Base-by-base conservation (phyloP, 2,888 invertebrate species). In the Digitonthophagus gazella region DNA sequence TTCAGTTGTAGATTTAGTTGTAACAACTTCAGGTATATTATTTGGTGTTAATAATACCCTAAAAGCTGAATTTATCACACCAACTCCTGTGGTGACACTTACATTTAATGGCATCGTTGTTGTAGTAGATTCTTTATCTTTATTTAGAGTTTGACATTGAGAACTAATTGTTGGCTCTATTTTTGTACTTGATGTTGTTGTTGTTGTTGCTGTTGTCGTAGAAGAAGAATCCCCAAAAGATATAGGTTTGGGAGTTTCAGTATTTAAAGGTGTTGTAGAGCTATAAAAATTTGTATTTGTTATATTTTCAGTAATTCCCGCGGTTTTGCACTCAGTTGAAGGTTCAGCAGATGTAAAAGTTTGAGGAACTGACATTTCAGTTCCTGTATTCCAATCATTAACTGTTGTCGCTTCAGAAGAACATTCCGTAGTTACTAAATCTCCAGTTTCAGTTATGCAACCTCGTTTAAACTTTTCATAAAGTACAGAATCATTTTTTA, bases 331-430 rank as follows among this genome's bases (percentile, higher is more conserved):
- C 3, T 44, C 28, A 44, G 11, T 44, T 44, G 28, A 44, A 44
- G 11, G 8, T 1, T 11, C 3, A 44, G 11, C 6, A 44, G 8
- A 8, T 5, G 28, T 3, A 8, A 44, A 44, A 2, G 28, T 8
- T 44, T 44, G 28, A 8, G 6, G 28, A 11, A 6, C 6, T n/a
- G 19, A 19, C 18, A 20, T n/a, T 18, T 61, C 61, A 11, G 61
- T 61, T 11, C 8, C 20, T 61, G 16, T 61, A 61, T 61, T 61
- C 61, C 61, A 61, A 61, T 61, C 61, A 20, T 19, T 61, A 4
- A 18, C 18, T 2, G 61, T 18, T 16, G 20, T 61, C 20, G 18
- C 18, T 61, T 61, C 61, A 8, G 61, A 19, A 15, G 61, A 18
- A 8, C 18, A 18, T 20, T n/a, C 19, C 3, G 20, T 61, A 18